A percentile compares a stretch with the other conserved stretches of the same genome.
These are phyloP conservation scores for Sardina pilchardus DNA, from an alignment of 2,113 vertebrate genomes.

Conservation along the genomic window DNA sequence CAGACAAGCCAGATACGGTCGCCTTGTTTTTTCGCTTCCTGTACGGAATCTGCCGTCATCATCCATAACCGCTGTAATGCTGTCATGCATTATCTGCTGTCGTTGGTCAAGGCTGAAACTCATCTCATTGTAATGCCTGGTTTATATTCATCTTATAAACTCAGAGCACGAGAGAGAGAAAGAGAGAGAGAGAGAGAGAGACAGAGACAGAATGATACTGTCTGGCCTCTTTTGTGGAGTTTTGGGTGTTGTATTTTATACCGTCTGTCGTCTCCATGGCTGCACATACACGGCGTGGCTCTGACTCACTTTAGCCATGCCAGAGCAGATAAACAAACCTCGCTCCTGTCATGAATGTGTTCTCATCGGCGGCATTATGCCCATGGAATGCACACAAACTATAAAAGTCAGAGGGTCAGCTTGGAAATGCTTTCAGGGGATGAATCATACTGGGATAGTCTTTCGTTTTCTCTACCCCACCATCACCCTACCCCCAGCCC, in stretches of 20 bases:
- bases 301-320: background rate
- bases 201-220: background rate
- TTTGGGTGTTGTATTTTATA: background rate
- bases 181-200: conserved; percentile 2
- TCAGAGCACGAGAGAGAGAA: background rate
- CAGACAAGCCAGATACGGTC: conserved; percentile 11
- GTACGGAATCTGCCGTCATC: conserved; percentile 27
- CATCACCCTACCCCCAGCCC: background rate
- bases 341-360: background rate
- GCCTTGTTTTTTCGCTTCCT: conserved; percentile 8
- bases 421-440: background rate
- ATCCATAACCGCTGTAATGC: conserved; percentile 4
- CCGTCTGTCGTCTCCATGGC: background rate
- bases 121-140: conserved; percentile 3
- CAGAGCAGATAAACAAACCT: conserved; percentile 4
- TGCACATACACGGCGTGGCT: background rate
- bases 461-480: background rate
- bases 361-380: background rate
- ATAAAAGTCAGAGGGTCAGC: conserved; percentile 11
- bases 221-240: background rate
- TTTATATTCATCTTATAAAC: conserved; percentile 11
- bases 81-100: conserved; percentile 27
- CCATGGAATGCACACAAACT: conserved; percentile 10
- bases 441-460: conserved; percentile 17
- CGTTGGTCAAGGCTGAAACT: conserved; percentile 2